Percentiles rank a stretch among this genome's conserved stretches.
Conservation (phyloP, 2,113 vertebrate species). For the Sakesphorus luctuosus region DNA sequence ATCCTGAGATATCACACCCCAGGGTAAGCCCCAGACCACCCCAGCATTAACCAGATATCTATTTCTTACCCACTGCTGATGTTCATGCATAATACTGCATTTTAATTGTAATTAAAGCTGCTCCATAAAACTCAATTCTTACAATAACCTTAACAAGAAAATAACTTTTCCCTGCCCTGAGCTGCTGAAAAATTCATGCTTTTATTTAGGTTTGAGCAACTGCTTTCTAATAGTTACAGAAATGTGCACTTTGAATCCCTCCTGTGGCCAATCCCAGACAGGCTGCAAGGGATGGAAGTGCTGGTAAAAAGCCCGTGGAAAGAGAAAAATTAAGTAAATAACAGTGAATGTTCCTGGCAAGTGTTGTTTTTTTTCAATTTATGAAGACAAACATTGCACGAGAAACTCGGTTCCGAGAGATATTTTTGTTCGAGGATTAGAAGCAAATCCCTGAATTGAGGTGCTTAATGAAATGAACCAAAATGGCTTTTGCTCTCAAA, state of each 20-base stretch:
- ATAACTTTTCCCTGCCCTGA: neutral
- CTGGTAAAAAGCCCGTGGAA: neutral
- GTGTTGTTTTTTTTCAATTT: neutral
- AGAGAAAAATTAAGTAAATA: constrained; percentile 12
- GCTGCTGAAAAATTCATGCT: neutral
- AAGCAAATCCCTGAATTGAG: constrained; percentile 51
- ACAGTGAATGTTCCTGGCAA: neutral
- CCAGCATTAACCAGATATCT: neutral
- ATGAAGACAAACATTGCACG: neutral
- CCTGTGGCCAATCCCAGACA: constrained; percentile 49
- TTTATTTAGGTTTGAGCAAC: neutral
- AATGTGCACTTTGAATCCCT: constrained; percentile 53
- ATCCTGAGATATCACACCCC: fast-evolving
- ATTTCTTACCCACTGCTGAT: neutral
- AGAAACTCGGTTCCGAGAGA: neutral
- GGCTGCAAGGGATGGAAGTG: neutral
- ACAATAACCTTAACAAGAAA: neutral
- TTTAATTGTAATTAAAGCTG: neutral
- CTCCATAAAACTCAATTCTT: neutral
- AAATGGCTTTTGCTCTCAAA: constrained; percentile 53
- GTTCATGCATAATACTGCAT: neutral
- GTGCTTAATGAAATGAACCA: constrained; percentile 57
- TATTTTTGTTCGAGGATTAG: constrained; percentile 3
- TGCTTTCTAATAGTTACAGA: neutral
- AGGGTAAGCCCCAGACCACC: fast-evolving